phyloP scores from a whole-genome alignment of 1,140 invertebrate species.

The Cataglyphis hispanica region DNA sequence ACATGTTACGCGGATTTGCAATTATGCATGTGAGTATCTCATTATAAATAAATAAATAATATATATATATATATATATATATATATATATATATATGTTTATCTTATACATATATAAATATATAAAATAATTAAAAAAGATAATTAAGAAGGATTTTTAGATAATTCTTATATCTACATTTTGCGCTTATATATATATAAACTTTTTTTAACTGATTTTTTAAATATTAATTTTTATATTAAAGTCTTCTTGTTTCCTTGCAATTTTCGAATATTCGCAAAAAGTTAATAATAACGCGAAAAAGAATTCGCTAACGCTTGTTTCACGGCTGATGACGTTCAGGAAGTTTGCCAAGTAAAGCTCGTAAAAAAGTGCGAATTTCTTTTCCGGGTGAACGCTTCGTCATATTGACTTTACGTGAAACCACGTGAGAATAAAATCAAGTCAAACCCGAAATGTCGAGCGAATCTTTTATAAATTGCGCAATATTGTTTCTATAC shows the following conservation, averaged over 20 bases:
- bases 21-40: slow-evolving; percentile 60
- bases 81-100: not conserved
- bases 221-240: too few relatives aligned
- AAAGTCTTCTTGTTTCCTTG: too few relatives aligned
- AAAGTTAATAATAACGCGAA: slow-evolving; percentile 13
- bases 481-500: not conserved
- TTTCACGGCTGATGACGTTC: slow-evolving; percentile 31
- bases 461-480: not conserved
- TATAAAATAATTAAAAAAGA: too few relatives aligned
- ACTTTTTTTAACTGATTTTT: too few relatives aligned
- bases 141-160: too few relatives aligned
- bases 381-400: slow-evolving; percentile 44
- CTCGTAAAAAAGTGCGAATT: not conserved
- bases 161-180: too few relatives aligned
- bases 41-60: not conserved
- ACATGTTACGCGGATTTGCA: slow-evolving; percentile 82
- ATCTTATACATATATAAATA: too few relatives aligned
- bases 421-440: slow-evolving; percentile 22
- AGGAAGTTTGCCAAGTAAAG: slow-evolving; percentile 27
- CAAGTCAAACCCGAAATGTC: not conserved
- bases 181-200: too few relatives aligned
- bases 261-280: too few relatives aligned
- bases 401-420: slow-evolving; percentile 17
- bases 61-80: slow-evolving; percentile 37
- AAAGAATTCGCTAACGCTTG: slow-evolving; percentile 1